Evolutionary conservation across 92 coral and sea anemone genomes (phyloP).

Genomic region (Epizoanthus fatuus): DNA sequence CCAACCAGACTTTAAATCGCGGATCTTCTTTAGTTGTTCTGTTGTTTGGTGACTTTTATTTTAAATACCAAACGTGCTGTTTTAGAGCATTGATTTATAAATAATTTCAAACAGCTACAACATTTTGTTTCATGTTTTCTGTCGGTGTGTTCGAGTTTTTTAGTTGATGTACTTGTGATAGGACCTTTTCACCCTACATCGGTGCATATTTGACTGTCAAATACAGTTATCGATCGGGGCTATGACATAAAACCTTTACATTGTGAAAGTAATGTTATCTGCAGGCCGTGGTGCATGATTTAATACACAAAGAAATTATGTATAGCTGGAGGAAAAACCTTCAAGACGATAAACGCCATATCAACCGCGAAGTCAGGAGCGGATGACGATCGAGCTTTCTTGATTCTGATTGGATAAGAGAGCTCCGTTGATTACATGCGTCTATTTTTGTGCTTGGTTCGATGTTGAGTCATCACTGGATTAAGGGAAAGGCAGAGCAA

Average conservation of each 20-base stretch:
- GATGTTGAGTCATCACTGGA: constrained; percentile 24
- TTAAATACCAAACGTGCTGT: too few species aligned
- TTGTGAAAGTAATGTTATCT: neutral
- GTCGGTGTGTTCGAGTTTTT: too few species aligned
- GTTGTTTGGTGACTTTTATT: too few species aligned
- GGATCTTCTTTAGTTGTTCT: too few species aligned
- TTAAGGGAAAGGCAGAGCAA: constrained; percentile 4
- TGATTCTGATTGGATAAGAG: constrained; percentile 20
- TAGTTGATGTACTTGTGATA: too few species aligned
- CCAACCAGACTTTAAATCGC: too few species aligned
- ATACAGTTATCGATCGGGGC: too few species aligned
- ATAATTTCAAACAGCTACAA: too few species aligned
- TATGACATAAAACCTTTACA: neutral
- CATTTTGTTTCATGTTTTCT: too few species aligned
- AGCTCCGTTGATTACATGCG: constrained; percentile 27
- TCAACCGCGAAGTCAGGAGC: constrained; percentile 2
- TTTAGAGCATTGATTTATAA: too few species aligned
- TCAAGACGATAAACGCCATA: constrained; percentile 12
- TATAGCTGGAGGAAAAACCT: constrained; percentile 2
- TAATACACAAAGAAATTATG: neutral
- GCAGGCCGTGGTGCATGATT: neutral
- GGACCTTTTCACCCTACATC: too few species aligned
- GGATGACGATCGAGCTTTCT: neutral
- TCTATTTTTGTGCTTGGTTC: constrained; percentile 22
- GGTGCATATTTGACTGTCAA: too few species aligned